Conservation (phyloP, 37 sponge, comb jelly and placozoan species). For the Cliona cf. orientalis region DNA sequence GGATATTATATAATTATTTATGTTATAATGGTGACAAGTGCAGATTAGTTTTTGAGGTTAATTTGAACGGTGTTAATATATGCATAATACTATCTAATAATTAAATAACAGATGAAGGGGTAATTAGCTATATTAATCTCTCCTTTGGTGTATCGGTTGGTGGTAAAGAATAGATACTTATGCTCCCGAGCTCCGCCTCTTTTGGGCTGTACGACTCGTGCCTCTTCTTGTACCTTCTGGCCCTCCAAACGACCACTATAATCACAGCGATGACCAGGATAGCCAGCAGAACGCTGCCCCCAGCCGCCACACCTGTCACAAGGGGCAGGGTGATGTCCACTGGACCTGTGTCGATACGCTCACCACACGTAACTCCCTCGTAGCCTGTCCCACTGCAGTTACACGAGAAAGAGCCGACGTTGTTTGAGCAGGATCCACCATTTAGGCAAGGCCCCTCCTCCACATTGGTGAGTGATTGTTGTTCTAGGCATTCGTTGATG, state of each 20-base stretch:
- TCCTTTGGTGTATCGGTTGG: slow-evolving; percentile 22
- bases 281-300: slow-evolving; percentile 1
- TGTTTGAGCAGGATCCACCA: slow-evolving; percentile 23
- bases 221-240: slow-evolving; percentile 24
- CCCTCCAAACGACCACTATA: background rate
- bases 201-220: slow-evolving; percentile 59
- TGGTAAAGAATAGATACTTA: background rate
- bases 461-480: no score
- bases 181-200: slow-evolving; percentile 25
- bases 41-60: no score
- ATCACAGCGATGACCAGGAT: slow-evolving; percentile 29
- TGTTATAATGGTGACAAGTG: no score
- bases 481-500: slow-evolving; percentile 43
- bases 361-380: background rate
- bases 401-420: slow-evolving; percentile 11
- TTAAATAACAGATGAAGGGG: background rate
- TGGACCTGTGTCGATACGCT: background rate
- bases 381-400: slow-evolving; percentile 14
- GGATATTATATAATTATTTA: no score
- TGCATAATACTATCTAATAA: background rate
- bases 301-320: slow-evolving; percentile 14
- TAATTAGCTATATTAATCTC: slow-evolving; percentile 34
- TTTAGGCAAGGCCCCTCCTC: slow-evolving; percentile 27
- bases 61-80: no score
- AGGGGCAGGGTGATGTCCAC: background rate